These are phyloP conservation scores for Venusia cambrica DNA, from an alignment of 2,888 invertebrate genomes.

Conservation along the genomic window DNA sequence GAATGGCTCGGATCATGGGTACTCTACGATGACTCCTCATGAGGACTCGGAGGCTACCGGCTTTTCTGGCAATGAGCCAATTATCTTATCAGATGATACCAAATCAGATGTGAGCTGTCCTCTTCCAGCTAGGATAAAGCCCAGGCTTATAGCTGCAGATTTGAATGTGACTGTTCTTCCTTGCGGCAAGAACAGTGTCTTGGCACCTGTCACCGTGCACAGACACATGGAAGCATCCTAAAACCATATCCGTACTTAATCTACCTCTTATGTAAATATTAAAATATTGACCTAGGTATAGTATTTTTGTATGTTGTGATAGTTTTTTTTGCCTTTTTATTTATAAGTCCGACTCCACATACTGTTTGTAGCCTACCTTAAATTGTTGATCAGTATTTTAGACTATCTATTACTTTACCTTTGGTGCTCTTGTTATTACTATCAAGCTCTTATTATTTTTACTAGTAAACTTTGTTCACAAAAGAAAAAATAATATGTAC, in stretches of 20 bases:
- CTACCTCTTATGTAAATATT: constrained; percentile 54
- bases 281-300: constrained; percentile 17
- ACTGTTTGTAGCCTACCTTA: too few species aligned
- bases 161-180: constrained; percentile 74
- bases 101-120: constrained; percentile 82
- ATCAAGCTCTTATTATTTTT: too few species aligned
- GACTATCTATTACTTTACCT: too few species aligned
- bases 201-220: constrained; percentile 95
- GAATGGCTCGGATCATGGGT: constrained; percentile 95
- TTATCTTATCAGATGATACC: constrained; percentile 76
- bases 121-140: constrained; percentile 70
- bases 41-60: constrained; percentile 93
- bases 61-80: constrained; percentile 85
- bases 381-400: too few species aligned
- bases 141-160: constrained; percentile 62
- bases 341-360: too few species aligned
- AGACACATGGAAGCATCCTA: constrained; percentile 91
- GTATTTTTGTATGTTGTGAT: constrained; percentile 30
- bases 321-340: constrained; percentile 21
- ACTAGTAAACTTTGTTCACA: too few species aligned
- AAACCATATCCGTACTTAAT: constrained; percentile 35
- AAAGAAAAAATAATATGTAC: too few species aligned
- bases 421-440: too few species aligned
- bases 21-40: constrained; percentile 96
- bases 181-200: constrained; percentile 81